phyloP scores from a whole-genome alignment of 2,888 invertebrate genomes.

The Hemaris fuciformis region DNA sequence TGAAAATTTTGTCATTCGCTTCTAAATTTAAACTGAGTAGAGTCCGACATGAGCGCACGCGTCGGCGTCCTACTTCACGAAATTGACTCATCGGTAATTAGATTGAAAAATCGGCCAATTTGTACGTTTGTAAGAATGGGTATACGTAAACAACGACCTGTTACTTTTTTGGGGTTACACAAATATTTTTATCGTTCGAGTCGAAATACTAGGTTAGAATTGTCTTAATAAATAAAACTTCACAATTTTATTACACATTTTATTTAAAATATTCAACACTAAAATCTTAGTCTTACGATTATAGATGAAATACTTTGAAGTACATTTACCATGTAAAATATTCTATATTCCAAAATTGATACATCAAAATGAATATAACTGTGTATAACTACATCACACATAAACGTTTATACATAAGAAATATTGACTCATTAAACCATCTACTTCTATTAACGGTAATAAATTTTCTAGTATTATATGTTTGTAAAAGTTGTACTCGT shows the following conservation, averaged over 20 bases:
- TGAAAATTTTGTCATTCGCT: conserved; percentile 60
- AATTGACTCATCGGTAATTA: conserved; percentile 55
- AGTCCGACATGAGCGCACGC: conserved; percentile 36
- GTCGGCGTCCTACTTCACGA: conserved; percentile 34
- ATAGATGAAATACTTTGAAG: neutral
- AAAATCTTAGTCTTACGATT: conserved; percentile 10
- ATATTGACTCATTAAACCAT: neutral
- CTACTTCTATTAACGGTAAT: no score
- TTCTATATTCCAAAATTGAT: neutral
- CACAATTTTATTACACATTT: neutral
- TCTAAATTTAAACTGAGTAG: conserved; percentile 65
- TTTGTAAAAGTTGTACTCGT: neutral
- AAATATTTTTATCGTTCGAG: no score
- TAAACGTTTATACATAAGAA: neutral
- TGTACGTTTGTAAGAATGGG: conserved; percentile 28
- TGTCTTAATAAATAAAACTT: neutral
- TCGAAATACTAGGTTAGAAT: no score
- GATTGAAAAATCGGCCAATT: conserved; percentile 40
- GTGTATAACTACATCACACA: neutral
- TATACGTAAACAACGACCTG: conserved; percentile 24
- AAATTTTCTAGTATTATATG: neutral
- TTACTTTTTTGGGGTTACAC: neutral
- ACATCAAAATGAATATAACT: neutral
- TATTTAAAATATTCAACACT: neutral
- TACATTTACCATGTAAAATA: conserved; percentile 14